Percentiles rank a stretch among this genome's conserved stretches.
phyloP scores from a whole-genome alignment of 2,797 vertebrate species.

The Malurus splendens region DNA sequence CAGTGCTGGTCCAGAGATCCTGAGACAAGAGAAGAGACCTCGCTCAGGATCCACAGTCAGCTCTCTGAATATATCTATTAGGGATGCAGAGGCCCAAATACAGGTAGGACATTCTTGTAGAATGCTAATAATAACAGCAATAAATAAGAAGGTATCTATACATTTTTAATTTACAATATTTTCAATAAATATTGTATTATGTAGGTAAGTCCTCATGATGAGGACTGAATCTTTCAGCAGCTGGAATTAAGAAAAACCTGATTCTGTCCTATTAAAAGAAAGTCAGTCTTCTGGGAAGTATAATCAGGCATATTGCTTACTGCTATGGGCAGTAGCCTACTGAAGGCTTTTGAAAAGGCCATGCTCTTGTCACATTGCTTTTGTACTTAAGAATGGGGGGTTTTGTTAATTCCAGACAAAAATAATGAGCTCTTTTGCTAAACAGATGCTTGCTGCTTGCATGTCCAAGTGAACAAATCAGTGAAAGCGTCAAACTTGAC shows the following conservation, averaged over 20 bases:
- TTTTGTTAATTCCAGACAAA: not conserved
- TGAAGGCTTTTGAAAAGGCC: not conserved
- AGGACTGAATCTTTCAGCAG: not conserved
- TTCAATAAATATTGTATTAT: not conserved
- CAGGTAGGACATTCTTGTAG: conserved; percentile 74
- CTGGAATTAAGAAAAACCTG: not conserved
- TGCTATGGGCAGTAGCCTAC: not conserved
- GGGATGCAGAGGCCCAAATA: conserved; percentile 92
- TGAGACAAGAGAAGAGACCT: conserved; percentile 88
- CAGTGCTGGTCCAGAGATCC: conserved; percentile 90
- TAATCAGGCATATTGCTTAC: not conserved
- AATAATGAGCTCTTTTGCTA: not conserved
- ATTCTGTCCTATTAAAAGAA: not conserved
- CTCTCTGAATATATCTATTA: conserved; percentile 83
- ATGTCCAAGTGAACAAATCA: not conserved
- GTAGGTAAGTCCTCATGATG: not conserved
- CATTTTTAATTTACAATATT: not conserved
- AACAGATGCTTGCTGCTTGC: not conserved
- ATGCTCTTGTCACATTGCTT: not conserved
- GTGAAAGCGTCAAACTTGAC: not conserved
- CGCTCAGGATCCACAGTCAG: conserved; percentile 90
- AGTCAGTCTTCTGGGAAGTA: not conserved
- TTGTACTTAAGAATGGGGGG: not conserved
- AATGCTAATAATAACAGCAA: not conserved
- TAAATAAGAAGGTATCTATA: not conserved